phyloP scores from a whole-genome alignment of 2,797 vertebrate genomes.

The Hydrolagus colliei region DNA sequence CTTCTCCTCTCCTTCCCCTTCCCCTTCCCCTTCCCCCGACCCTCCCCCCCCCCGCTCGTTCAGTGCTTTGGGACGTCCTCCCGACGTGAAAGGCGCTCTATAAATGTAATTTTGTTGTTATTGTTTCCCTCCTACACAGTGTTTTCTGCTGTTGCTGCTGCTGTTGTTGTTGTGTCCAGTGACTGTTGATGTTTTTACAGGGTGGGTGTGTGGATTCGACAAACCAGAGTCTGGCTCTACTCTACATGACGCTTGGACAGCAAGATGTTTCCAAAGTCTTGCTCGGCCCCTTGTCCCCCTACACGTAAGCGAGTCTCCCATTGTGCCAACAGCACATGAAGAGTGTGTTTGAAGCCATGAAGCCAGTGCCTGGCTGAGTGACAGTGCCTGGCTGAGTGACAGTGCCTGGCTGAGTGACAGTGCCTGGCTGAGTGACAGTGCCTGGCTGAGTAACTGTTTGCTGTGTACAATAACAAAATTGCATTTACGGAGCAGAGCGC shows the following conservation, averaged over 20 bases:
- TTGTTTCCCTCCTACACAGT: too few relatives aligned
- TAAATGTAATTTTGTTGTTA: too few relatives aligned
- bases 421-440: not conserved
- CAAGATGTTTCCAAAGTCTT: conserved; percentile 93
- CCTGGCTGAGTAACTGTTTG: not conserved
- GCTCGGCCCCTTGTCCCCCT: conserved; percentile 84
- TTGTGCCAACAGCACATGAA: not conserved
- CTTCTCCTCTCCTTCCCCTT: too few relatives aligned
- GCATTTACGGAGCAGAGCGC: too few relatives aligned
- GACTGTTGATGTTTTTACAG: conserved; percentile 56
- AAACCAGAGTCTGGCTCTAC: conserved; percentile 85
- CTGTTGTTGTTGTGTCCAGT: not conserved
- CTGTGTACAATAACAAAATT: not conserved
- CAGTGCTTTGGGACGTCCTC: too few relatives aligned
- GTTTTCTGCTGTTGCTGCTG: too few relatives aligned
- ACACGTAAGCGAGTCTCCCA: conserved; percentile 68
- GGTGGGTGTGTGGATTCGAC: conserved; percentile 90
- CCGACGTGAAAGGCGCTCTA: too few relatives aligned
- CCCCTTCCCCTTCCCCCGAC: not conserved
- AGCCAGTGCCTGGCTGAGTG: conserved; percentile 17
- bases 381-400: too few relatives aligned
- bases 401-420: not conserved
- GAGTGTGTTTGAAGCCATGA: not conserved
- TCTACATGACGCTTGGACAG: conserved; percentile 93
- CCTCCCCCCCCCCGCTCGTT: too few relatives aligned